Evolutionary conservation across 1,140 invertebrate genomes (phyloP), one percentile per base, ranked within the genome.

Genomic region (Mizuhopecten yessoensis): DNA sequence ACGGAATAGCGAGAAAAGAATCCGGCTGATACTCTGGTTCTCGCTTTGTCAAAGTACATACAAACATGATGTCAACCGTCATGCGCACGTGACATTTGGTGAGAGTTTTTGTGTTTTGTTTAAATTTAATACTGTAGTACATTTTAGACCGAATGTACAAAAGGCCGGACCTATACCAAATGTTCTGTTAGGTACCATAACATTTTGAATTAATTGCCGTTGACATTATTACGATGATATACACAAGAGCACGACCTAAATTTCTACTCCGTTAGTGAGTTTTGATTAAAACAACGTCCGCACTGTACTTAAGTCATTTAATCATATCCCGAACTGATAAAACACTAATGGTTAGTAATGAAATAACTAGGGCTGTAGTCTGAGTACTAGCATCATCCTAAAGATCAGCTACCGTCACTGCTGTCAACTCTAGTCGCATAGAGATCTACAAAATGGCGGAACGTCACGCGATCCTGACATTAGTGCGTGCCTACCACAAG

Each of bases 341-440:
- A n/a, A n/a, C n/a, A 29, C 57, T 75, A 75, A 75, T 75, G 57
- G 57, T 75, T 75, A 75, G 57, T 75, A 75, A 75, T 75, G 57
- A 75, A 75, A 75, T 75, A 75, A 75, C 29, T 75, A 75, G 29
- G 57, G 11, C 1, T 75, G 57, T 17, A 7, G 57, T 75, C 57
- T 75, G 57, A n/a, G 57, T 29, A 29, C n/a, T 9, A 75, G 23
- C 23, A 23, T 75, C 20, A 75, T 29, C 57, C 57, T 75, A 75
- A n/a, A 75, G 57, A 75, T 75, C 57, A n/a, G 23, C 57, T n/a
- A 29, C 57, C n/a, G n/a, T n/a, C 57, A 75, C 29, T 75, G 57
- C 29, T 75, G 57, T 75, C 57, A 75, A 75, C 57, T 23, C n/a
- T 75, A 75, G 57, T 75, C 57, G 57, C 9, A 23, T 75, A n/a